A percentile compares a stretch with the other conserved stretches of the same genome.
These are phyloP conservation scores for Teleiodes luculella DNA, from an alignment of 2,888 invertebrate species.

Conservation along the genomic window DNA sequence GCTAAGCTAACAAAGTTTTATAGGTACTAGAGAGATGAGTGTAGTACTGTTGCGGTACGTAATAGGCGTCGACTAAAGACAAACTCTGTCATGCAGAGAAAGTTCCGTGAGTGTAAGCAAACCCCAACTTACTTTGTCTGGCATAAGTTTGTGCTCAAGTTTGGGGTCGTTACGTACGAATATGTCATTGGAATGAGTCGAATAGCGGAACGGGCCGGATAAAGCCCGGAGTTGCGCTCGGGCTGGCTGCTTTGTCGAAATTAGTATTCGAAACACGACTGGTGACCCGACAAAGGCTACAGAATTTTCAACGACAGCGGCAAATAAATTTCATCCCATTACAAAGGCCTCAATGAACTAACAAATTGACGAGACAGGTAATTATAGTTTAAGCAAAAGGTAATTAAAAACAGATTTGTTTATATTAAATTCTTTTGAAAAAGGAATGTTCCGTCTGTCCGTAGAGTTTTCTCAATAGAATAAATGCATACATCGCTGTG, in stretches of 20 bases:
- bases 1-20: no score
- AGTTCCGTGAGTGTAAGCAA: conserved; percentile 9
- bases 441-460: background rate
- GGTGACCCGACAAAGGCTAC: conserved; percentile 2
- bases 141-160: background rate
- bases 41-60: conserved; percentile 3
- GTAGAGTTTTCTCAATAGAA: background rate
- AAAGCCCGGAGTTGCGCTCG: background rate
- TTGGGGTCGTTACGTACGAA: conserved; percentile 13
- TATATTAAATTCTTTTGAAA: background rate
- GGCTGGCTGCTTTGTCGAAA: background rate
- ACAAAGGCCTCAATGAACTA: conserved; percentile 5
- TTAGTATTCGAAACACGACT: conserved; percentile 9
- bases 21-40: no score
- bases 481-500: background rate
- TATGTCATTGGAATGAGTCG: conserved; percentile 11
- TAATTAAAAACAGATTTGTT: background rate
- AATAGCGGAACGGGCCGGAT: background rate
- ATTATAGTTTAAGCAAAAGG: no score
- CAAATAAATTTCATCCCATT: conserved; percentile 7
- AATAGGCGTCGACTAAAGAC: conserved; percentile 6
- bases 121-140: conserved; percentile 6
- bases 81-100: background rate
- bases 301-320: conserved; percentile 8
- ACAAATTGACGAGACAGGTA: conserved; percentile 4